Percentiles rank a stretch among this genome's conserved stretches.
These are phyloP conservation scores for Hiodon tergisus DNA, from an alignment of 2,113 vertebrate species.

Conservation along the genomic window DNA sequence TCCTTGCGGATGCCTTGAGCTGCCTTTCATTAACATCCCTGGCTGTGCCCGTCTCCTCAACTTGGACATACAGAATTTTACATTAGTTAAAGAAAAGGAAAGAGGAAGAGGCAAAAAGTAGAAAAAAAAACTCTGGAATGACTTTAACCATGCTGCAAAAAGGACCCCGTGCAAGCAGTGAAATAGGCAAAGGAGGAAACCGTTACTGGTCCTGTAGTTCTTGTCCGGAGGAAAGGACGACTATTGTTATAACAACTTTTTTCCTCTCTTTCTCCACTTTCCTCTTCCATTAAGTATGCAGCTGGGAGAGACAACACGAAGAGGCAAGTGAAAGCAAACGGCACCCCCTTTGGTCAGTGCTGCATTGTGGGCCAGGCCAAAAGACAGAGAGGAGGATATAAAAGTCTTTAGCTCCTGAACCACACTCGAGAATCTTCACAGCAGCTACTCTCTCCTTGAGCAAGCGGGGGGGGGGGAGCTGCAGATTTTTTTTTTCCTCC, in stretches of 20 bases:
- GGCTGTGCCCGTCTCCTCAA: background rate
- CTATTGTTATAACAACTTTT: slow-evolving; percentile 31
- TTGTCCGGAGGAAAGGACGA: background rate
- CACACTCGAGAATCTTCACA: slow-evolving; percentile 40
- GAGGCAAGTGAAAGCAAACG: background rate
- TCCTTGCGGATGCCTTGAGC: slow-evolving; percentile 47
- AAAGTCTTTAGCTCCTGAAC: slow-evolving; percentile 42
- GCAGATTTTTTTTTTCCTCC: slow-evolving; percentile 49
- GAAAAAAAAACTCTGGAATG: slow-evolving; percentile 2
- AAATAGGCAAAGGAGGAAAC: background rate
- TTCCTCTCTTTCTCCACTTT: slow-evolving; percentile 17
- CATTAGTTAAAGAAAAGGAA: background rate
- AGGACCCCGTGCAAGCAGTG: slow-evolving; percentile 9
- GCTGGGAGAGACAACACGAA: background rate
- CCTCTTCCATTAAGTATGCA: slow-evolving; percentile 24
- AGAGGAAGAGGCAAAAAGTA: background rate
- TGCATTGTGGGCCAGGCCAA: background rate
- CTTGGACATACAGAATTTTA: slow-evolving; percentile 23
- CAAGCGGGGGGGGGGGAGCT: slow-evolving; percentile 44
- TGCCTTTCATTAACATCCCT: slow-evolving; percentile 11
- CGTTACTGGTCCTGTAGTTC: too few relatives aligned
- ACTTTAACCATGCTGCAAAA: slow-evolving; percentile 37
- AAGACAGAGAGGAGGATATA: background rate
- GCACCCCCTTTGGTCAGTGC: background rate
- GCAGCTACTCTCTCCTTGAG: slow-evolving; percentile 50